Base-by-base conservation (phyloP, 2,888 invertebrate genomes). In the Stratiomys singularior region DNA sequence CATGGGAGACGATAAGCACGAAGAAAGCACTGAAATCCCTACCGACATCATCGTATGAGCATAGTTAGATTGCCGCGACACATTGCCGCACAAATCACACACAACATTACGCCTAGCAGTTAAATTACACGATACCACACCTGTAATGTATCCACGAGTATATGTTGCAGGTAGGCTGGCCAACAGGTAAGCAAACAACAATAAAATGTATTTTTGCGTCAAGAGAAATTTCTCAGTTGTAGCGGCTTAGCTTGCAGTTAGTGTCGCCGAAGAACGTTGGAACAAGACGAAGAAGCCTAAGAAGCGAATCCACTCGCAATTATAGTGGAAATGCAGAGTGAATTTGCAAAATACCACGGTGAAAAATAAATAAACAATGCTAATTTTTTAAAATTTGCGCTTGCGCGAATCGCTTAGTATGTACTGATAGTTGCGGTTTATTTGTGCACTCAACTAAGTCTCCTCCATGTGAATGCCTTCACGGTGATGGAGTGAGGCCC, bases 351-450 rank as follows among this genome's bases (percentile, higher is more conserved):
- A 25, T n/a, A 60, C 4, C 52, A n/a, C 4, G 52, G 52, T 9
- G 9, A 37, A 37, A 5, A 52, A 52, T 52, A 52, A 44, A 44
- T 44, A 44, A 13, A 9, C 15, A 52, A 15, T 52, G 52, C 52
- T 52, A 52, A 52, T 64, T 30, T 64, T 64, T 27, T 13, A n/a
- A 64, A 28, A 64, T 28, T 64, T 18, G 64, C 69, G 47, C 23
- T 47, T 69, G 47, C 47, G 47, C 47, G 46, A 47, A 69, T 46
- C 25, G 69, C 47, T 47, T 69, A 23, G 5, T 4, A 1, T 15
- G 47, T 69, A 69, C 69, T 69, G 69, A 46, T 69, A 47, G 18
- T 69, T 69, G 69, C 69, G 69, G 69, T 69, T 69, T 69, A 69
- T 23, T 21, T 69, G 69, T 47, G 60, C 60, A 23, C n/a, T 60